Conservation (phyloP, 2,797 vertebrate genomes). For the Pagetopsis macropterus region DNA sequence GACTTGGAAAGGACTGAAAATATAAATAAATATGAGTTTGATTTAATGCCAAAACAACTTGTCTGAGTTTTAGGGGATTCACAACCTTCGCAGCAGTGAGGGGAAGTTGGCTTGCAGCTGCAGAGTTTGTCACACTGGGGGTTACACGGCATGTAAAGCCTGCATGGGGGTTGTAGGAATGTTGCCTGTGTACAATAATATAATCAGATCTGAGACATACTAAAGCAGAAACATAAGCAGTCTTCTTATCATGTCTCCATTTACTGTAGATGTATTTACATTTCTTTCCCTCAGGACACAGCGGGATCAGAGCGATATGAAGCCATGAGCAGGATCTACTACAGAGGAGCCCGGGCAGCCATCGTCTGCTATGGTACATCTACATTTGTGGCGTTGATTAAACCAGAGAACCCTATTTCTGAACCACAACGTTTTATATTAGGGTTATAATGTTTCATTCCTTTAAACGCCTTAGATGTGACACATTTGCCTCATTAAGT, state of each 20-base stretch:
- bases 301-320: conserved; percentile 97
- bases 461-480: no score
- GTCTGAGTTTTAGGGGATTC: neutral
- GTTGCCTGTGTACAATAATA: neutral
- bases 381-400: no score
- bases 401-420: no score
- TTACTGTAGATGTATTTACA: neutral
- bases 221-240: neutral
- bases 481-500: no score
- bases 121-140: neutral
- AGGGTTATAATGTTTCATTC: no score
- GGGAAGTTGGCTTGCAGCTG: neutral
- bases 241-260: no score
- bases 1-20: neutral
- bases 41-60: neutral
- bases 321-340: conserved; percentile 99
- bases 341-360: conserved; percentile 94
- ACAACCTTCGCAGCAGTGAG: neutral
- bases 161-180: conserved; percentile 14
- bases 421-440: no score
- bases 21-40: neutral
- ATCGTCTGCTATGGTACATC: conserved; percentile 93
- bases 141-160: neutral
- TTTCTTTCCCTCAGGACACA: conserved; percentile 86
- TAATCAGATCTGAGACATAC: neutral